Evolutionary conservation across 2,888 invertebrate genomes (phyloP).

Genomic region (Clostera curtula): DNA sequence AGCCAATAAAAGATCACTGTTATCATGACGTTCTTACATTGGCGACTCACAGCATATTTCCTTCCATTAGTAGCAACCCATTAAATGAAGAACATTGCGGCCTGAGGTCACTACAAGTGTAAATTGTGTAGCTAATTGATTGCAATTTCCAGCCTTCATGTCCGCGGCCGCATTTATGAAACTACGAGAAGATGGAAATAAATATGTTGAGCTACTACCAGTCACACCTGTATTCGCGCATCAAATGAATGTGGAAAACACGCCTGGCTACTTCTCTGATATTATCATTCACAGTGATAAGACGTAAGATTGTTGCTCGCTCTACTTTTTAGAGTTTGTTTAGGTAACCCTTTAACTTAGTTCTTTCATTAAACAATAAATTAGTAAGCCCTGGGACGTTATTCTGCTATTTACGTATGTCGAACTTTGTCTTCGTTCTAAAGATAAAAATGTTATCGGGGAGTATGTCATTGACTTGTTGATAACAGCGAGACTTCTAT

Average conservation of each 20-base stretch:
- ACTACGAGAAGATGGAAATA: constrained; percentile 49
- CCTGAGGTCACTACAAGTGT: too few species aligned
- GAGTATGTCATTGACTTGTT: constrained; percentile 54
- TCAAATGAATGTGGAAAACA: constrained; percentile 66
- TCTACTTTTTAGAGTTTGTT: too few species aligned
- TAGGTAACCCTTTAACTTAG: too few species aligned
- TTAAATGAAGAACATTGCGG: too few species aligned
- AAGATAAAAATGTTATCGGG: constrained; percentile 67
- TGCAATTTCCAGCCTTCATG: constrained; percentile 70
- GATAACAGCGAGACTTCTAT: constrained; percentile 53
- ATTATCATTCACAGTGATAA: constrained; percentile 75
- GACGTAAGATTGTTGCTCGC: constrained; percentile 46
- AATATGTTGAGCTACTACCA: constrained; percentile 65
- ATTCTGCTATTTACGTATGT: constrained; percentile 1
- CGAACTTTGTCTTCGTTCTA: constrained; percentile 14
- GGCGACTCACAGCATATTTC: too few species aligned
- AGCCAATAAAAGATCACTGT: too few species aligned
- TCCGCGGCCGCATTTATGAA: constrained; percentile 71
- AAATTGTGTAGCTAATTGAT: background rate
- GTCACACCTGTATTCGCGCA: constrained; percentile 76
- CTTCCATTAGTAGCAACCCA: too few species aligned
- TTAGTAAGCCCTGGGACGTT: too few species aligned
- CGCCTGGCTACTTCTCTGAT: constrained; percentile 76
- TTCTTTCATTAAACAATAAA: too few species aligned
- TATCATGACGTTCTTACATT: too few species aligned